phyloP scores from a whole-genome alignment of 2,888 invertebrate genomes.

The Ptychoptera albimana region DNA sequence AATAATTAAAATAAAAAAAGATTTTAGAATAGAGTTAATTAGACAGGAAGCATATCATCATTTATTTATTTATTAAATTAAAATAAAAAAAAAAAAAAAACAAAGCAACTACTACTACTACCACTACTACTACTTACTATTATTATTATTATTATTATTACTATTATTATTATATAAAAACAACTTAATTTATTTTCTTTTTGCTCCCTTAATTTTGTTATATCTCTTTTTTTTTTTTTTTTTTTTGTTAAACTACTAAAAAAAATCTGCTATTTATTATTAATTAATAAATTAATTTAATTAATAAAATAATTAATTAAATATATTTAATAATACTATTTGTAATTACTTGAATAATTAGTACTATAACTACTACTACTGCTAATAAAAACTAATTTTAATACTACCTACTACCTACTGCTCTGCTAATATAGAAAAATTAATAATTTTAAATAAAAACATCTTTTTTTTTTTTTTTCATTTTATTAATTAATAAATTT shows the following conservation, averaged over 20 bases:
- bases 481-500: too few species aligned
- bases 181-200: neutral
- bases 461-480: too few species aligned
- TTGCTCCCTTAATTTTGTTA: neutral
- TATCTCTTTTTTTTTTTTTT: neutral
- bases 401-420: conserved; percentile 3
- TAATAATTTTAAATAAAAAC: too few species aligned
- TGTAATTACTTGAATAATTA: too few species aligned
- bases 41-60: neutral
- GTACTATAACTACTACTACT: conserved; percentile 7
- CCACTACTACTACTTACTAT: neutral
- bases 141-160: neutral
- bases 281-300: neutral
- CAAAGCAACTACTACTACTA: neutral
- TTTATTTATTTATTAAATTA: neutral
- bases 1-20: neutral
- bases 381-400: conserved; percentile 6
- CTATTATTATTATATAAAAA: neutral
- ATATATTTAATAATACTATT: neutral
- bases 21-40: neutral
- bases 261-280: too few species aligned
- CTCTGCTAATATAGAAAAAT: neutral
- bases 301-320: neutral
- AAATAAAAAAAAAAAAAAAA: conserved; percentile 4
- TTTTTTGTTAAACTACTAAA: too few species aligned